These are phyloP conservation scores for Trichoplusia ni DNA, from an alignment of 1,140 invertebrate species.

Conservation along the genomic window DNA sequence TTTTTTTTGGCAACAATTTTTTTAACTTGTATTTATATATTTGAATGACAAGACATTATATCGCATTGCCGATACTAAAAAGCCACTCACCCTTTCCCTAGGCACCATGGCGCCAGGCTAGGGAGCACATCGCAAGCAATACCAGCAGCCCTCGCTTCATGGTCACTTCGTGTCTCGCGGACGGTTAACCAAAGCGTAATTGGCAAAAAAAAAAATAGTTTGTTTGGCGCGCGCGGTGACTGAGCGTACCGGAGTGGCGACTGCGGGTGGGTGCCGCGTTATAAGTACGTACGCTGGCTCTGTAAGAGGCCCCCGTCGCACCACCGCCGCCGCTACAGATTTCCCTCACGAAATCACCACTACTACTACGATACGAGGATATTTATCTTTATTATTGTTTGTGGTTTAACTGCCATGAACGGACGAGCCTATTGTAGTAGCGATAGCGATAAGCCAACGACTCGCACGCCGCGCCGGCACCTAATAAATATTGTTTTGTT, in stretches of 20 bases:
- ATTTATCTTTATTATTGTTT: constrained; percentile 39
- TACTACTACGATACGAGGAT: constrained; percentile 27
- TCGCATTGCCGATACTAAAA: neutral
- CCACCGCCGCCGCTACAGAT: constrained; percentile 15
- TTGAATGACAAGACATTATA: neutral
- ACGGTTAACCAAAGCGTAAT: constrained; percentile 18
- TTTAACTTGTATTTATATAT: no score
- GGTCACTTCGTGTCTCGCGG: constrained; percentile 34
- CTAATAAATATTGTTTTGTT: constrained; percentile 45
- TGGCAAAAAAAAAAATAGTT: constrained; percentile 23
- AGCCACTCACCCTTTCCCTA: constrained; percentile 50
- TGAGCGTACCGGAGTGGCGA: constrained; percentile 47
- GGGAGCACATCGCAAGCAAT: constrained; percentile 39
- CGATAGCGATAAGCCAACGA: constrained; percentile 37
- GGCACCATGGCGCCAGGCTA: constrained; percentile 51
- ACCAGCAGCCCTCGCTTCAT: constrained; percentile 46
- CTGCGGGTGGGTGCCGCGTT: constrained; percentile 41
- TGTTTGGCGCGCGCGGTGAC: constrained; percentile 41
- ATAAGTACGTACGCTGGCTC: constrained; percentile 43
- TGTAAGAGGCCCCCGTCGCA: constrained; percentile 32
- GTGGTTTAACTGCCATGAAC: constrained; percentile 39
- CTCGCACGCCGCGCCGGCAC: constrained; percentile 35
- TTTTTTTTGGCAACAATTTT: no score
- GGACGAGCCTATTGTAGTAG: constrained; percentile 32
- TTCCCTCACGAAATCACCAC: constrained; percentile 25